These are phyloP conservation scores for Blennius ocellaris DNA, from an alignment of 2,113 vertebrate species.

Conservation along the genomic window DNA sequence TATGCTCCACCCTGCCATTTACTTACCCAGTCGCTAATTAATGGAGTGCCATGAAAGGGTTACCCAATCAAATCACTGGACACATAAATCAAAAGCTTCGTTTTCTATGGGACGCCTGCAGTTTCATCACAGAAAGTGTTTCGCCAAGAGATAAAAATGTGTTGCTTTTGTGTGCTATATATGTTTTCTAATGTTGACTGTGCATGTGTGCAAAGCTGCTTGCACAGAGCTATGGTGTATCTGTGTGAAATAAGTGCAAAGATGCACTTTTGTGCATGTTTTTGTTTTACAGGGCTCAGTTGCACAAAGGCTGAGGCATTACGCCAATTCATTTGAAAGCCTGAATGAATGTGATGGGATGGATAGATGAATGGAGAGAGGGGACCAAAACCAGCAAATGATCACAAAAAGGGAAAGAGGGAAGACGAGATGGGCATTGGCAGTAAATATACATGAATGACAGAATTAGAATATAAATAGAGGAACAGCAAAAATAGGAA, in stretches of 20 bases:
- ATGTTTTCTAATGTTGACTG: background rate
- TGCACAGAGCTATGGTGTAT: background rate
- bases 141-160: constrained; percentile 21
- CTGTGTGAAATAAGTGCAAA: background rate
- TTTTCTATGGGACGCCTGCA: constrained; percentile 4
- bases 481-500: constrained; percentile 19
- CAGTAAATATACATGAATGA: constrained; percentile 36
- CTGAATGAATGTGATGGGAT: constrained; percentile 43
- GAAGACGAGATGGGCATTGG: constrained; percentile 34
- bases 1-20: constrained; percentile 54
- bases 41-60: constrained; percentile 75
- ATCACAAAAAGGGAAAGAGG: constrained; percentile 26
- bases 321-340: constrained; percentile 72
- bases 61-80: constrained; percentile 67
- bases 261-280: background rate
- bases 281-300: constrained; percentile 9
- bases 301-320: constrained; percentile 60
- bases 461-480: constrained; percentile 7
- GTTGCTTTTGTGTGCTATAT: background rate
- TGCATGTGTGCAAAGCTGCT: background rate
- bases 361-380: constrained; percentile 41
- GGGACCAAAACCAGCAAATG: constrained; percentile 17
- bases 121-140: constrained; percentile 20
- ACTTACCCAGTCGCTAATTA: constrained; percentile 75
- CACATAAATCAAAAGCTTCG: constrained; percentile 73